Evolutionary conservation across 2,113 vertebrate species (phyloP).

Genomic region (Neodon shergylaensis): DNA sequence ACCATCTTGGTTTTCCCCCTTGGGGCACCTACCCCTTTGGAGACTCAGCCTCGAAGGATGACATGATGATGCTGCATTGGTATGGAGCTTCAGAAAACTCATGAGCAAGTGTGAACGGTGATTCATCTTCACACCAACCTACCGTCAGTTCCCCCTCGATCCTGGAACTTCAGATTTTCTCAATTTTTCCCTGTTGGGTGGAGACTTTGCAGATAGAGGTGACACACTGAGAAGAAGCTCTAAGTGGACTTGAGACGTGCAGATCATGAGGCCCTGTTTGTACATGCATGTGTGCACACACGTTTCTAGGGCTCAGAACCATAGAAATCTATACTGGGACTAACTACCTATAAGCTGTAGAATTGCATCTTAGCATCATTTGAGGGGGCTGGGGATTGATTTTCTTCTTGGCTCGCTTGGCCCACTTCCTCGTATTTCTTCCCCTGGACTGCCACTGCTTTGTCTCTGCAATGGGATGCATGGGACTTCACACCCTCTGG

Average conservation of each 20-base stretch:
- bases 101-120: conserved; percentile 43
- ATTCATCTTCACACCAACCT: conserved; percentile 59
- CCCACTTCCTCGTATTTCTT: not conserved
- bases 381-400: not conserved
- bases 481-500: not conserved
- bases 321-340: rapidly evolving
- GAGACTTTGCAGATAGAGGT: conserved; percentile 45
- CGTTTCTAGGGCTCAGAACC: not conserved
- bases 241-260: not conserved
- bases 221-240: conserved; percentile 21
- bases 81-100: not conserved
- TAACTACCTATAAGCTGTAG: not conserved
- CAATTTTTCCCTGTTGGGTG: conserved; percentile 23
- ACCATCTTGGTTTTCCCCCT: not conserved
- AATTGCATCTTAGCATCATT: not conserved
- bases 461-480: too few species aligned
- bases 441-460: not conserved
- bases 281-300: rapidly evolving
- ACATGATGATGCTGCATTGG: not conserved
- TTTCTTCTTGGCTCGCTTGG: not conserved
- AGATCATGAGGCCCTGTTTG: not conserved
- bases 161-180: not conserved
- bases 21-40: not conserved
- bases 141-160: not conserved
- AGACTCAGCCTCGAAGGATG: not conserved